Base-by-base conservation (phyloP, 2,113 vertebrate species). In the Neodontobutis hainanensis region DNA sequence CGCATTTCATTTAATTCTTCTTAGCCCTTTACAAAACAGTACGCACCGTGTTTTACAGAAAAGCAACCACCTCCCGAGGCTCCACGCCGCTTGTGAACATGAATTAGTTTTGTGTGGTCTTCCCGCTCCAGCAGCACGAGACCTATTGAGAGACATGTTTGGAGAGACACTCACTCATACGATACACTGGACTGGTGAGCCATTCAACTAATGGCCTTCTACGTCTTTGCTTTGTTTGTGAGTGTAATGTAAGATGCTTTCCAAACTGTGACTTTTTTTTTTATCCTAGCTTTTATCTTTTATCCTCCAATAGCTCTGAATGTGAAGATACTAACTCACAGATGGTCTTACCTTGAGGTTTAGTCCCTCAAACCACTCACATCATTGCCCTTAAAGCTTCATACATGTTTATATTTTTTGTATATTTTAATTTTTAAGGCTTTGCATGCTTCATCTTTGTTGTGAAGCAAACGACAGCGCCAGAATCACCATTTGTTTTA, bases 371-470 rank as follows among this genome's bases (percentile, higher is more conserved):
- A 19, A 38, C 47, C 48, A 34, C 15, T 62, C 43, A 45, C 32
- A 1, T 59, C 66, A 32, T 75, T 2, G 43, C 71, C 43, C 57
- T 19, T 43, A 58, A 5, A 46, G 27, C 35, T 50, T 73, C 47
- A 36, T 53, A 55, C 78, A 64, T 82, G 74, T 75, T 69, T 80
- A 68, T 81, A 77, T 73, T 88, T 88, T 90, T 83, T 87, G 86
- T 90, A 88, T 91, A 89, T 92, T 87, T 88, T 73, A 49, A 69
- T 80, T 64, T 83, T 77, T 78, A 71, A 85, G 77, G 66, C 77
- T 72, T 65, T 76, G 88, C 86, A 36, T 61, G 90, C 84, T 79
- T 89, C 59, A 70, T 65, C 84, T 44, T 81, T 11, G 83, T 73
- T 42, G 53, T 68, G 73, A 84, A 78, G 78, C 76, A 57, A 56